Evolutionary conservation across 2,113 vertebrate genomes (phyloP).

Genomic region (Ovis aries): ARS-UI_Ramb_v3.0 NC_056057.1:62604001-62604500

Average conservation of each 20-base stretch:
- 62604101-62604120: neutral
- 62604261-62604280: neutral
- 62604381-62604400: neutral
- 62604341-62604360: neutral
- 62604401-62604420: neutral
- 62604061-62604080: neutral
- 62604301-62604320: neutral
- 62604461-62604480: neutral
- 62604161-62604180: neutral
- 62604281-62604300: neutral
- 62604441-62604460: neutral
- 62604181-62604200: neutral
- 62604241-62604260: neutral
- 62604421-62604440: neutral
- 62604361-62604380: neutral
- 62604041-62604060: neutral
- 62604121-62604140: neutral
- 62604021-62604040: neutral
- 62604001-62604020: neutral
- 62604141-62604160: neutral
- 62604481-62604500: neutral
- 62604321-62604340: neutral
- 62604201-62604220: neutral
- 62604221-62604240: neutral
- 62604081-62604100: neutral